Conservation (phyloP, 2,797 vertebrate species). For the Enteromius trimaculatus region DNA sequence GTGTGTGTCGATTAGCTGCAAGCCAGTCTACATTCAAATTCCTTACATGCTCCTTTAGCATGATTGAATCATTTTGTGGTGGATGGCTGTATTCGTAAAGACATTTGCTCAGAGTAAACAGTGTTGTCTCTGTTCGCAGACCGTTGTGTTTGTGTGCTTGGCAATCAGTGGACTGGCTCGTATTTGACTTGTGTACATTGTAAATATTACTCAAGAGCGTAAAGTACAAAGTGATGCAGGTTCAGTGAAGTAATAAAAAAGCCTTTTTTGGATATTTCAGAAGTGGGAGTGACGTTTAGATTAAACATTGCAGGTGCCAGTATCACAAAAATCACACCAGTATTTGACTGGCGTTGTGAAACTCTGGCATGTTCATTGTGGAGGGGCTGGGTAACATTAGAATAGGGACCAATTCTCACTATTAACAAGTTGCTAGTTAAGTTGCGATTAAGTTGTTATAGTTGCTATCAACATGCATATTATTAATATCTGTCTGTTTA, state of each 20-base stretch:
- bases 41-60: background rate
- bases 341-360: background rate
- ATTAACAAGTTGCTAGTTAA: too few relatives aligned
- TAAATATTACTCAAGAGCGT: conserved; percentile 68
- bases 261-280: background rate
- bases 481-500: too few relatives aligned
- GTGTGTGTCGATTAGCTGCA: too few relatives aligned
- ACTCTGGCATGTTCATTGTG: background rate
- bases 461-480: too few relatives aligned
- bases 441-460: too few relatives aligned
- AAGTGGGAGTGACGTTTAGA: background rate
- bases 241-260: background rate
- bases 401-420: too few relatives aligned
- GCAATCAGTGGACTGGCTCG: conserved; percentile 14
- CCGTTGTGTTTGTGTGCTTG: background rate
- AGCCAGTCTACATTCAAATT: background rate
- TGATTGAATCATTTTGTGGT: background rate
- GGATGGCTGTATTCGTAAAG: background rate
- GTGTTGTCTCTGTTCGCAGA: conserved; percentile 11
- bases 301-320: background rate
- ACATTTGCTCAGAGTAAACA: background rate
- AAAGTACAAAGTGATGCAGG: conserved; percentile 56
- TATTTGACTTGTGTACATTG: conserved; percentile 59
- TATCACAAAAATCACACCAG: background rate
- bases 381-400: too few relatives aligned